phyloP scores from a whole-genome alignment of 2,113 vertebrate genomes.

The Marmota monax region DNA sequence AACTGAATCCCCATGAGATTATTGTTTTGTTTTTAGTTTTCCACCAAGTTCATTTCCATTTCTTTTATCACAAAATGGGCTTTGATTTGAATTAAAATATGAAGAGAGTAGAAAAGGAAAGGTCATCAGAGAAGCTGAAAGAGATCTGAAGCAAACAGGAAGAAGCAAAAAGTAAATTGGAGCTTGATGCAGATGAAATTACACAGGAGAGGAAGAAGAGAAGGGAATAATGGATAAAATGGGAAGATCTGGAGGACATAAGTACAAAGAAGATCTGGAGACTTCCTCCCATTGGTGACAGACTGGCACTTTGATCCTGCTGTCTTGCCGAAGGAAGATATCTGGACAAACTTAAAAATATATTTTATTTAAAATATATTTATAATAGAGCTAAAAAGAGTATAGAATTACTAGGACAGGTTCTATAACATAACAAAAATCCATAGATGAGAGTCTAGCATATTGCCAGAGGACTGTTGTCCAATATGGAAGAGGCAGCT shows the following conservation, averaged over 20 bases:
- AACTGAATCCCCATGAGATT: background rate
- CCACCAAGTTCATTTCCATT: conserved; percentile 13
- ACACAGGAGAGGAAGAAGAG: background rate
- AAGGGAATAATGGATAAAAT: background rate
- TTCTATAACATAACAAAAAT: conserved; percentile 24
- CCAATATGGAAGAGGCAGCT: background rate
- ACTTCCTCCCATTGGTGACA: background rate
- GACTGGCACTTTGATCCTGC: background rate
- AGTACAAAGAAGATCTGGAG: background rate
- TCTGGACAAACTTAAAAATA: background rate
- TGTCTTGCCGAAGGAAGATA: conserved; percentile 32
- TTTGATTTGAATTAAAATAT: conserved; percentile 41
- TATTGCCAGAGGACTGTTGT: background rate
- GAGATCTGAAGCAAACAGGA: background rate
- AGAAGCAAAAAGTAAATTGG: background rate
- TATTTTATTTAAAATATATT: background rate
- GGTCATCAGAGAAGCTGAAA: background rate
- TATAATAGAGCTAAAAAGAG: background rate
- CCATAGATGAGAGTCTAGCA: background rate
- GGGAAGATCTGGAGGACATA: background rate
- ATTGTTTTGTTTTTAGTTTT: background rate
- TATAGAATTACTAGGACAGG: background rate
- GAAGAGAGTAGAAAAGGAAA: background rate
- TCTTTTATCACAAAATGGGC: background rate
- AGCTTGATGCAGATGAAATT: background rate